phyloP scores from a whole-genome alignment of 1,140 invertebrate genomes.

The Euglossa dilemma region DNA sequence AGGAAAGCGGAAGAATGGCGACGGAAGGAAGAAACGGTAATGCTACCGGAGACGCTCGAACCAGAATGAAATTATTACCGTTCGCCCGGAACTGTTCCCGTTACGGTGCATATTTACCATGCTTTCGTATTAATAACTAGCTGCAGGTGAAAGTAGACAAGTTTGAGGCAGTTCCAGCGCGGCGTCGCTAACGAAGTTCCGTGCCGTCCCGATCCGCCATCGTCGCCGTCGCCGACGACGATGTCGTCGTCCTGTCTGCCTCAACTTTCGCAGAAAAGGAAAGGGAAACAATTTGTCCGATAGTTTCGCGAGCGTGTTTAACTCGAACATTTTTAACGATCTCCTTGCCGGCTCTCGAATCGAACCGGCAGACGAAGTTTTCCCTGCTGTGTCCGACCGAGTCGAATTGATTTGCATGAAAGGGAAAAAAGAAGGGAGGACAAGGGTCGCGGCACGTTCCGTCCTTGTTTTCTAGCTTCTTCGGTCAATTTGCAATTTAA shows the following conservation, averaged over 20 bases:
- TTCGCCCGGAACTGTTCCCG: constrained; percentile 10
- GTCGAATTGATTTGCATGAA: not conserved
- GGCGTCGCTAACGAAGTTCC: constrained; percentile 32
- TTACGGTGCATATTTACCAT: constrained; percentile 35
- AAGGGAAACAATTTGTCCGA: constrained; percentile 26
- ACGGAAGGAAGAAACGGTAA: not conserved
- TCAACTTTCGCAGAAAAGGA: not conserved
- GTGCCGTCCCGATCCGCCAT: constrained; percentile 17
- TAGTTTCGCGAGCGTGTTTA: constrained; percentile 9
- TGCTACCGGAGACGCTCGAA: not conserved
- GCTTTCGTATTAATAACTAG: constrained; percentile 38
- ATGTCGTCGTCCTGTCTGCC: not conserved
- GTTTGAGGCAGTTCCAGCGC: constrained; percentile 28
- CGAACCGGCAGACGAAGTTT: not conserved
- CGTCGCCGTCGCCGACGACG: not conserved
- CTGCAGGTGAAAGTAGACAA: constrained; percentile 34
- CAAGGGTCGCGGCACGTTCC: not conserved
- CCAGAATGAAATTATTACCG: constrained; percentile 24
- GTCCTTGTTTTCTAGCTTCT: not conserved
- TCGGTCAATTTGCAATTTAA: not conserved
- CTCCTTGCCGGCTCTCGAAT: not conserved
- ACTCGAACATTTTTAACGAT: constrained; percentile 31
- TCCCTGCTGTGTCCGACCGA: not conserved
- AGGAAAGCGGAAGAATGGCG: not conserved
- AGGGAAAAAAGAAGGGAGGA: not conserved